Base-by-base conservation (phyloP, 1,140 invertebrate genomes). In the Vanessa tameamea region DNA sequence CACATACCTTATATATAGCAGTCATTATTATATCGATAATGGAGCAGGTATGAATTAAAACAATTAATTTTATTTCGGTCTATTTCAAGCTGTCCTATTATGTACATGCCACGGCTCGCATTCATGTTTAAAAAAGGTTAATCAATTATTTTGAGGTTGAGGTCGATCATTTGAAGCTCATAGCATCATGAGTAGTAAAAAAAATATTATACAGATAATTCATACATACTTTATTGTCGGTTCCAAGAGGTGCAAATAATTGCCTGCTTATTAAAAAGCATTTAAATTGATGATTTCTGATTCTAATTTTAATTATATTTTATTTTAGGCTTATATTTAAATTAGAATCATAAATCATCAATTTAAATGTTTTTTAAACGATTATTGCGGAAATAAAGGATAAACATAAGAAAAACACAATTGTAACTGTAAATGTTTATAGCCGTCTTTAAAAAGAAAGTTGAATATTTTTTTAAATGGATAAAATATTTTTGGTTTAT, bases 81-180 rank as follows among this genome's bases (percentile, higher is more conserved):
- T 12, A 23, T 26, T 20, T 57, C 53, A 57, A 11, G 53, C 9
- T 26, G 11, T 13, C 16, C 9, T 9, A 23, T 11, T 23, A 12
- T 53, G 51, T 0, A 13, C 2, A 57, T 57, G 20, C 53, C 16
- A 23, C 53, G n/a, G 53, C 53, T 9, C 20, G 53, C 53, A 57
- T 9, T 23, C 8, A 26, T 57, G 20, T 8, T 23, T 12, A 23
- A 23, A 43, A 57, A 57, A 57, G 53, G 53, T 55, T 55, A 57
- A 16, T 26, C 20, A 57, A 57, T 57, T 57, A 57, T 57, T 57
- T 57, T 16, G 53, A 26, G 53, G 53, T 57, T 16, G 53, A 57
- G 53, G 53, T 23, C 53, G 53, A 23, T 57, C 53, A 2, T 57
- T 20, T 9, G 9, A 9, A 11, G 16, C 9, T 20, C 20, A 16